Evolutionary conservation across 2,113 vertebrate genomes (phyloP).

Genomic region (Cavia porcellus): DNA sequence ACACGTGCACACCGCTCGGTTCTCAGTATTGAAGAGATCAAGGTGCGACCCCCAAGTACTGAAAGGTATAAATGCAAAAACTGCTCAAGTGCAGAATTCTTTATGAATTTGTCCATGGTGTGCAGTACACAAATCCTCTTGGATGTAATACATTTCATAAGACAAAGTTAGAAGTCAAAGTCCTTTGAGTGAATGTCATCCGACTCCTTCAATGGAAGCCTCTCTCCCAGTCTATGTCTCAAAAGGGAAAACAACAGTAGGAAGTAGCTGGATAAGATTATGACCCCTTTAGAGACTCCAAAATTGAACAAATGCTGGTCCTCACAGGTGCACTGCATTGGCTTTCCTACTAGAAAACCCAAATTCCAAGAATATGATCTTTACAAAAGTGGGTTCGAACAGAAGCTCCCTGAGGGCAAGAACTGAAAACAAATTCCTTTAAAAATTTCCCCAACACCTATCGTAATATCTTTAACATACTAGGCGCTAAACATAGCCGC

Average conservation of each 20-base stretch:
- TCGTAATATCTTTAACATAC: background rate
- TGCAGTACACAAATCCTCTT: background rate
- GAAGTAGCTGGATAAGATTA: slow-evolving; percentile 67
- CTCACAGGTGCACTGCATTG: slow-evolving; percentile 63
- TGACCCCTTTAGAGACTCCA: slow-evolving; percentile 46
- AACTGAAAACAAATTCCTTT: slow-evolving; percentile 14
- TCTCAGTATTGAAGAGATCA: slow-evolving; percentile 17
- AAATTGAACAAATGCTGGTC: slow-evolving; percentile 67
- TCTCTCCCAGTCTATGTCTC: slow-evolving; percentile 7
- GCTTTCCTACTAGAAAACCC: slow-evolving; percentile 57
- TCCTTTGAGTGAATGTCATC: slow-evolving; percentile 36
- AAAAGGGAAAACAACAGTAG: slow-evolving; percentile 38
- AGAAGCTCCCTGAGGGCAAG: slow-evolving; percentile 44
- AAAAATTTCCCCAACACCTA: slow-evolving; percentile 23
- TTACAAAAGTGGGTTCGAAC: background rate
- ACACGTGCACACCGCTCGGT: background rate
- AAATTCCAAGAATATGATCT: slow-evolving; percentile 59
- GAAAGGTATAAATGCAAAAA: slow-evolving; percentile 26
- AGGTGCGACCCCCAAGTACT: background rate
- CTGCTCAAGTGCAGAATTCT: background rate
- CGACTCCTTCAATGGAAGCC: slow-evolving; percentile 54
- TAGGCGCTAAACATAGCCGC: slow-evolving; percentile 16
- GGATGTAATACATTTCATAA: slow-evolving; percentile 23
- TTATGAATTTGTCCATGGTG: background rate
- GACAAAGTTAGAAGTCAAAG: slow-evolving; percentile 50